phyloP scores from a whole-genome alignment of 1,140 invertebrate genomes.

The Lepidurus couesii region DNA sequence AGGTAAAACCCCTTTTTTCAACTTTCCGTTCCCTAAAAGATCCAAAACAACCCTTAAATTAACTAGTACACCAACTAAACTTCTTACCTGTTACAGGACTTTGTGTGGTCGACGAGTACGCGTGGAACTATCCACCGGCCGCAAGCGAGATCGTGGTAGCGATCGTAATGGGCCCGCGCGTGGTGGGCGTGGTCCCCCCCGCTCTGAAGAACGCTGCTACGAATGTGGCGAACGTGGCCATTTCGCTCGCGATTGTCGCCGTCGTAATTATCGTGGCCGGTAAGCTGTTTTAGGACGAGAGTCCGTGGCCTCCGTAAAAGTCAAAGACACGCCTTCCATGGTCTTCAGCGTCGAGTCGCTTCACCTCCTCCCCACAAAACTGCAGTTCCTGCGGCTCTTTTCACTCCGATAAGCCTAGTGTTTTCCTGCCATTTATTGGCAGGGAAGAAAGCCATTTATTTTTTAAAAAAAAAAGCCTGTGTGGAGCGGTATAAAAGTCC shows the following conservation, averaged over 20 bases:
- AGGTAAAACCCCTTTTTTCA: slow-evolving; percentile 50
- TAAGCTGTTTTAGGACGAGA: neutral
- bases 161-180: slow-evolving; percentile 53
- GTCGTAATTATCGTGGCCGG: slow-evolving; percentile 38
- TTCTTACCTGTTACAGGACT: slow-evolving; percentile 50
- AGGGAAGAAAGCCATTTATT: neutral
- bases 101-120: slow-evolving; percentile 83
- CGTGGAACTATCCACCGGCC: slow-evolving; percentile 86
- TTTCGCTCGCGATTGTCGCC: slow-evolving; percentile 76
- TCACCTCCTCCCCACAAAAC: slow-evolving; percentile 6
- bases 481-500: slow-evolving; percentile 22
- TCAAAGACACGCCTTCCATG: slow-evolving; percentile 1
- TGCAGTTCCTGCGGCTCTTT: neutral
- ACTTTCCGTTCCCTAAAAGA: too few species aligned
- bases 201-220: slow-evolving; percentile 78
- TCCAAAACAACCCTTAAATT: neutral
- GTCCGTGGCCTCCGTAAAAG: slow-evolving; percentile 7
- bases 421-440: neutral
- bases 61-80: neutral
- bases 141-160: slow-evolving; percentile 48
- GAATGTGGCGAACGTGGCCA: slow-evolving; percentile 87
- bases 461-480: neutral
- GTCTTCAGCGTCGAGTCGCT: neutral
- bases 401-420: neutral
- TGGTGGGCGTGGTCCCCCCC: slow-evolving; percentile 49